These are phyloP conservation scores for Lasiommata megera DNA, from an alignment of 2,888 invertebrate species.

Conservation along the genomic window DNA sequence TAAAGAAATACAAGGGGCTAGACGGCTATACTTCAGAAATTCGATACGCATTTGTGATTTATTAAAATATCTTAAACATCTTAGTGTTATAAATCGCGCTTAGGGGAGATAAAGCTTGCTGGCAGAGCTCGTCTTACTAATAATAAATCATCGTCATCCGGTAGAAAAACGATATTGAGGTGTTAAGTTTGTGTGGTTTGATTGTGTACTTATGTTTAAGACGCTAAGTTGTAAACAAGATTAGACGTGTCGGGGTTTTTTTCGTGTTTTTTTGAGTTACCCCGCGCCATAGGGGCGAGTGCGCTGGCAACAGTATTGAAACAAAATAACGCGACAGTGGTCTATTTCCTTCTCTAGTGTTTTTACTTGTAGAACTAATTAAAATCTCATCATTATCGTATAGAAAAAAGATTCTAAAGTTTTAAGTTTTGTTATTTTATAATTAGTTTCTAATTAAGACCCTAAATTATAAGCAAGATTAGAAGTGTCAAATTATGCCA, in stretches of 20 bases:
- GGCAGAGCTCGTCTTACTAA: constrained; percentile 65
- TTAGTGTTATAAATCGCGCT: constrained; percentile 68
- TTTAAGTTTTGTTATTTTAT: too few species aligned
- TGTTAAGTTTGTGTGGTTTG: constrained; percentile 51
- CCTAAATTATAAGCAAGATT: too few species aligned
- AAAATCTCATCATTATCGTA: too few species aligned
- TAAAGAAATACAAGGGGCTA: constrained; percentile 58
- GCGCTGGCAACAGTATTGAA: not conserved
- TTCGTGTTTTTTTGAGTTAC: not conserved
- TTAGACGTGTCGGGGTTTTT: not conserved
- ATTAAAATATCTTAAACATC: constrained; percentile 74
- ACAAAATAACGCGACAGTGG: too few species aligned
- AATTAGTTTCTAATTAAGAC: too few species aligned
- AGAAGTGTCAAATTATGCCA: too few species aligned
- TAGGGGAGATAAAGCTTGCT: constrained; percentile 71
- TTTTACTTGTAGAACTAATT: too few species aligned
- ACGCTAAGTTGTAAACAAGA: constrained; percentile 16
- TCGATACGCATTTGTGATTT: constrained; percentile 77
- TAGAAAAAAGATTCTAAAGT: too few species aligned
- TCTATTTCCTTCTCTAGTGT: too few species aligned
- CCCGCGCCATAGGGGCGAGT: not conserved
- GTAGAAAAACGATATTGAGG: constrained; percentile 59
- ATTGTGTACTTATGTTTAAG: constrained; percentile 19
- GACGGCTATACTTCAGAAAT: constrained; percentile 67
- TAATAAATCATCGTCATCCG: constrained; percentile 73